These are phyloP conservation scores for Albula goreensis DNA, from an alignment of 2,113 vertebrate species.

Conservation along the genomic window DNA sequence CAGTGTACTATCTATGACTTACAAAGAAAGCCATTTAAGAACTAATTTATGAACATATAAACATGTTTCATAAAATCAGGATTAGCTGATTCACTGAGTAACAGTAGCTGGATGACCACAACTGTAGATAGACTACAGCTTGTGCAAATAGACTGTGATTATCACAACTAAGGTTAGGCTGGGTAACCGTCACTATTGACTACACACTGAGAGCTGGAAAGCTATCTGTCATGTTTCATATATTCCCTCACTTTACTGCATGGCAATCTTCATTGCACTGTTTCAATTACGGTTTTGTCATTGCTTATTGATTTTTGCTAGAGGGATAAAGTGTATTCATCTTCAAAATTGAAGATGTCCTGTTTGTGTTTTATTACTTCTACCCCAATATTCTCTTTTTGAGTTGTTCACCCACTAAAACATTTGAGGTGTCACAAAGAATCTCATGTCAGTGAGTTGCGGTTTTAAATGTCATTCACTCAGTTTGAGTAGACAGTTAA, in stretches of 20 bases:
- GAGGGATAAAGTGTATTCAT: background rate
- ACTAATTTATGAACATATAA: too few relatives aligned
- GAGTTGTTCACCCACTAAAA: background rate
- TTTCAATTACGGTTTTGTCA: background rate
- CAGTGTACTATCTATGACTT: background rate
- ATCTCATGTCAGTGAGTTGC: too few relatives aligned
- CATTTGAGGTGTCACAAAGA: too few relatives aligned
- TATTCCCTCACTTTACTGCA: too few relatives aligned
- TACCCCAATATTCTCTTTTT: background rate
- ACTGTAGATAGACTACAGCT: too few relatives aligned
- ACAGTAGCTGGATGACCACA: background rate
- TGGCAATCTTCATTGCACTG: background rate
- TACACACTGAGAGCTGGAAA: background rate
- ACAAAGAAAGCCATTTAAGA: background rate
- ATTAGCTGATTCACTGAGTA: too few relatives aligned
- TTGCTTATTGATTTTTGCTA: background rate
- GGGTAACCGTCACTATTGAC: background rate
- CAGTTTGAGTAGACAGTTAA: too few relatives aligned
- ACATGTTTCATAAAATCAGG: too few relatives aligned
- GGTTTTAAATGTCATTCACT: too few relatives aligned
- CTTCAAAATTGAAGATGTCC: background rate
- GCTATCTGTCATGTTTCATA: too few relatives aligned
- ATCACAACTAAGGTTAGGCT: background rate
- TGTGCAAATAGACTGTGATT: background rate
- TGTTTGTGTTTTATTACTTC: background rate